phyloP scores from a whole-genome alignment of 2,797 vertebrate genomes.

The Danio albolineatus region DNA sequence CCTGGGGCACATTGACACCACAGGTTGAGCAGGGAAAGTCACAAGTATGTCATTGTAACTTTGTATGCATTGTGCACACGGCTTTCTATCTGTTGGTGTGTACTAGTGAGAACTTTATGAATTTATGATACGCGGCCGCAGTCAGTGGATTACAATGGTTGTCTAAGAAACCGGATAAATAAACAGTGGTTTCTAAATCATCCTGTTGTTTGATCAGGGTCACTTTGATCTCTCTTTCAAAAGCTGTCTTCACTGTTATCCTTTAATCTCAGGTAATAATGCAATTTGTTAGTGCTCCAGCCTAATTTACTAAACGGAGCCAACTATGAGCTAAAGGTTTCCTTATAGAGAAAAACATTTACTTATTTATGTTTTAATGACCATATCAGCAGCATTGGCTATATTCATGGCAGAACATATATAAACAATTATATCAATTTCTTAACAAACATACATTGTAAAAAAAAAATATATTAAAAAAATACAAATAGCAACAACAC shows the following conservation, averaged over 20 bases:
- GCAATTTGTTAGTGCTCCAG: not conserved
- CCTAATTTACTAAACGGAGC: not conserved
- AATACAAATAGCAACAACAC: no score
- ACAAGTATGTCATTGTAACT: slow-evolving; percentile 18
- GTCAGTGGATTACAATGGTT: slow-evolving; percentile 34
- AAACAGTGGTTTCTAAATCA: slow-evolving; percentile 40
- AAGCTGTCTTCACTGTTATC: not conserved
- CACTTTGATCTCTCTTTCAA: slow-evolving; percentile 1
- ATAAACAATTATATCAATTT: no score
- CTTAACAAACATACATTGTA: no score
- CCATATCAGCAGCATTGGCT: no score
- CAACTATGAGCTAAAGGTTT: not conserved
- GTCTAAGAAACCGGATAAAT: slow-evolving; percentile 26
- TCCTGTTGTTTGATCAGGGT: not conserved
- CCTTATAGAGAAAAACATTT: not conserved
- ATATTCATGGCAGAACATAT: no score
- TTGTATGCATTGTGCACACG: not conserved
- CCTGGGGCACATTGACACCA: slow-evolving; percentile 38
- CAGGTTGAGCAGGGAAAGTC: slow-evolving; percentile 37
- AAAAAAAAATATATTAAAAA: no score
- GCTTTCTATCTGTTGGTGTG: not conserved
- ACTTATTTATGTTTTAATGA: no score
- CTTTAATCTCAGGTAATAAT: slow-evolving; percentile 36
- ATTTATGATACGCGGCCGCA: not conserved
- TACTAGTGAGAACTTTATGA: not conserved